Evolutionary conservation across 2,888 invertebrate genomes (phyloP), one percentile per base, ranked within the genome.

Genomic region (Thalpophila matura): DNA sequence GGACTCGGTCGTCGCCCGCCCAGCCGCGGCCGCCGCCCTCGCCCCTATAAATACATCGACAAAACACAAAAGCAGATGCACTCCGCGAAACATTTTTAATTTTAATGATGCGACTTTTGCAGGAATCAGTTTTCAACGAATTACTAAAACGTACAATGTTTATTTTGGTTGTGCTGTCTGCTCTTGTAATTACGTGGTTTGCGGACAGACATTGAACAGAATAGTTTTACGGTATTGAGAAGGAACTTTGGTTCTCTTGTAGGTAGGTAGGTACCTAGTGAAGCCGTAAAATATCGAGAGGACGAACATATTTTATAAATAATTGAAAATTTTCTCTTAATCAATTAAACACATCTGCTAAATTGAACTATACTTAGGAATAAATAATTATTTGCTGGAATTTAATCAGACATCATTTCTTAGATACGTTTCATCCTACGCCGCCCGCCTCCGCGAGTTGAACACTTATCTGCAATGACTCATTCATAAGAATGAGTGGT

Each of bases 1-100:
- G 78, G 64, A 70, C 70, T 73, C 78, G 83, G 82, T 75, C 80
- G 76, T 60, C 77, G 85, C 65, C 80, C 82, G 80, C 74, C 80
- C 80, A 27, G 62, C 71, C 42, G 31, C 37, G 84, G 77, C 83
- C 80, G 83, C 81, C 81, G 82, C 77, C 83, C 84, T 85, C 86
- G 81, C 82, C 88, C 89, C 89, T 92, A 91, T 91, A 91, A 92
- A 91, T 91, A 92, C 85, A 86, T 86, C 86, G 79, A 84, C 86
- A 82, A 85, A 87, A 87, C 78, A 85, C 86, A 84, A 87, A 88
- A 88, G 80, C 84, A 83, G 82, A 91, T 92, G 91, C 91, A 91
- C 88, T 87, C 83, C 57, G 82, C 77, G 56, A 80, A 81, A 81
- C 80, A 81, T 80, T 86, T 84, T 85, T 85, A 85, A 86, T 86